Conservation (phyloP, 2,113 vertebrate species). For the Rhadina sibilatrix region DNA sequence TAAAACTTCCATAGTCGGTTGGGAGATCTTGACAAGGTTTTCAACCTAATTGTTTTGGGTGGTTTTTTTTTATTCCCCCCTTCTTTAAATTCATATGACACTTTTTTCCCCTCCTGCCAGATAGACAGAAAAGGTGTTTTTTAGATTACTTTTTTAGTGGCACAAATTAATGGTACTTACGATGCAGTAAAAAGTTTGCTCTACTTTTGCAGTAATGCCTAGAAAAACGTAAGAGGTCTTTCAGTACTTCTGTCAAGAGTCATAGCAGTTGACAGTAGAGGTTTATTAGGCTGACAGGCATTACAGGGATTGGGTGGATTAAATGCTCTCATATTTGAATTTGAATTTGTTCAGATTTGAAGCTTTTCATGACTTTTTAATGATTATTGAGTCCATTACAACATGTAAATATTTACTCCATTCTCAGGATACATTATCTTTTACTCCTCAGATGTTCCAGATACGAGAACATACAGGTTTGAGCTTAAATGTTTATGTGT, state of each 20-base stretch:
- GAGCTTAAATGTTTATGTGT: neutral
- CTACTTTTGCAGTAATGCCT: neutral
- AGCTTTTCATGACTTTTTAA: neutral
- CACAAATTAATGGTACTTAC: neutral
- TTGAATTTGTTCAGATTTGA: neutral
- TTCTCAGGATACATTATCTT: neutral
- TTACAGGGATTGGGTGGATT: neutral
- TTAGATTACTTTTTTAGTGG: neutral
- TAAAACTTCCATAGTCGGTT: fast-evolving
- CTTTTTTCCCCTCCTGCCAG: neutral
- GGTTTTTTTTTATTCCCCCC: neutral
- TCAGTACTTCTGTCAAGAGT: neutral
- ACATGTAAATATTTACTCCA: neutral
- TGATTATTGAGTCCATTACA: neutral
- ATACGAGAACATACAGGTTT: neutral
- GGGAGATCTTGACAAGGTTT: neutral
- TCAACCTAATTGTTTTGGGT: neutral
- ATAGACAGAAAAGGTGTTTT: neutral
- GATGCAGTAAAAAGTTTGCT: neutral
- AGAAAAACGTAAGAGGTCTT: neutral
- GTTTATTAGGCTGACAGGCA: neutral
- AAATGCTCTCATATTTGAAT: neutral
- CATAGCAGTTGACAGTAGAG: neutral
- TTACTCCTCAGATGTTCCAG: neutral
- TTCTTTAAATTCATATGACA: neutral